Base-by-base conservation (phyloP, 1,140 invertebrate genomes). In the Chironomus striatipennis region DNA sequence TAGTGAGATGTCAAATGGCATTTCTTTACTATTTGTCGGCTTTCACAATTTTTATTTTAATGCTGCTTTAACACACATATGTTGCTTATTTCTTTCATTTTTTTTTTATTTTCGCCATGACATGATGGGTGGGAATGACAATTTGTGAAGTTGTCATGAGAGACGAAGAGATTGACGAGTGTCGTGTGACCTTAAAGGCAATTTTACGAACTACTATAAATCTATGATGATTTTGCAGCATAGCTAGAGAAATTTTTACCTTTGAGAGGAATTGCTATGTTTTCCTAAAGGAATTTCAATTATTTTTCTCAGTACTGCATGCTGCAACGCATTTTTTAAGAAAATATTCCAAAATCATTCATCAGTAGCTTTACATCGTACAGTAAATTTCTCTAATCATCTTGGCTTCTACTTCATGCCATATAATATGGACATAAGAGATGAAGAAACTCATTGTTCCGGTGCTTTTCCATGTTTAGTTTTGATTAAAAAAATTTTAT, bases 51-150 rank as follows among this genome's bases (percentile, higher is more conserved):
- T 34, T 34, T 34, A 34, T 34, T 34, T 34, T 34, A 34, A 34
- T 34, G 24, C 24, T 34, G 24, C 24, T 34, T 34, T 34, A 34
- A 34, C 24, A 34, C 24, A 34, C 24, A 34, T 34, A 34, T 34
- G 24, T 34, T 34, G 24, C 24, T 34, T 2, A 5, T 34, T 34
- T n/a, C n/a, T n/a, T n/a, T n/a, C n/a, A 34, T 34, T 34, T 34
- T 34, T 2, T 34, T 34, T 34, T 34, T 34, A 2, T 2, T 34
- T 34, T 34, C 47, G 4, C 12, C 12, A n/a, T 57, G 47, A 57
- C 47, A 57, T n/a, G 47, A 57, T 57, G 47, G 47, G 47, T 57
- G 47, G 47, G 47, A 57, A 57, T 57, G 47, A 57, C 47, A 57
- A n/a, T 57, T 57, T 47, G 12, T 57, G 12, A 12, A n/a, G 12